These are phyloP conservation scores for Drymodes brunneopygia DNA, from an alignment of 2,113 vertebrate genomes.

Conservation along the genomic window DNA sequence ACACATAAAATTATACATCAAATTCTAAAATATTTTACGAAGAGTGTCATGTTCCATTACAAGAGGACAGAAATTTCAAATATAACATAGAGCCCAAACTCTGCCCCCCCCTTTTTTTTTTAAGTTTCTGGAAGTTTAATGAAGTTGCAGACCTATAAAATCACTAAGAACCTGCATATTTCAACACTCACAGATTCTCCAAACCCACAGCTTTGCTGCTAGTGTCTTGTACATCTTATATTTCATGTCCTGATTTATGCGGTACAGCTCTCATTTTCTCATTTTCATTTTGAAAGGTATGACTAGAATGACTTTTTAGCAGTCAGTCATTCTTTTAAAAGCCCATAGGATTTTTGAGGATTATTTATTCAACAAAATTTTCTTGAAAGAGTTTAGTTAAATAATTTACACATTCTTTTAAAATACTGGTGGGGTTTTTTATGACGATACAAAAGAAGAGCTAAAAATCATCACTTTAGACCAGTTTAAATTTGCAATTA, in stretches of 20 bases:
- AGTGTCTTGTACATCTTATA: neutral
- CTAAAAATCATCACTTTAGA: neutral
- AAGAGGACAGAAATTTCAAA: neutral
- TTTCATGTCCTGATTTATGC: neutral
- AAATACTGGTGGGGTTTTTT: neutral
- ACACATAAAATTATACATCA: neutral
- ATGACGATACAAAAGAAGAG: neutral
- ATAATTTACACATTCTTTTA: neutral
- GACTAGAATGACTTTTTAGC: too few species aligned
- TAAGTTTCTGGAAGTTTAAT: neutral
- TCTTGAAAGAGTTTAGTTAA: neutral
- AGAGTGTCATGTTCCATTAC: neutral
- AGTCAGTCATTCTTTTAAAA: neutral
- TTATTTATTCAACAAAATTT: neutral
- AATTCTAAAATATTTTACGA: neutral
- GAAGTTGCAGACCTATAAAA: neutral
- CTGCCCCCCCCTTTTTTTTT: neutral
- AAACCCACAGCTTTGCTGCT: neutral
- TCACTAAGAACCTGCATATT: neutral
- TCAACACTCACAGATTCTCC: neutral
- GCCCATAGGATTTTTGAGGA: neutral
- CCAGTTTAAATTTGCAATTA: neutral
- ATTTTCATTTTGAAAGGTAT: neutral
- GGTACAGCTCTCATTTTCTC: neutral
- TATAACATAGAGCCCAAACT: neutral